A percentile compares a stretch with the other conserved stretches of the same genome.
Conservation (phyloP, 2,113 vertebrate species). For the Brachyistius frenatus region DNA sequence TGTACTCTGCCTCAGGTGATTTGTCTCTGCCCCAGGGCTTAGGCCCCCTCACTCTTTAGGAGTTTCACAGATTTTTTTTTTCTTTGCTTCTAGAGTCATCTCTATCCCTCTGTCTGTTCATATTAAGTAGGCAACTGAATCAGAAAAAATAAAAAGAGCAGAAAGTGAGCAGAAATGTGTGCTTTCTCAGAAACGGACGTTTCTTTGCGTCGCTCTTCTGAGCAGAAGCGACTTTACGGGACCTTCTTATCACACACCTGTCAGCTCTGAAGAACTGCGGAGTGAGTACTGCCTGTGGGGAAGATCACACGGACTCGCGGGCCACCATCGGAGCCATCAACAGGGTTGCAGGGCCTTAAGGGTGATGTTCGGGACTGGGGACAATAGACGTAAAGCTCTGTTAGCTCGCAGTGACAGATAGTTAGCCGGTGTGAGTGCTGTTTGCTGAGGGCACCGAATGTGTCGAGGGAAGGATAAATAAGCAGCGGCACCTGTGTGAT, state of each 20-base stretch:
- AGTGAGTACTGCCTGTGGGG: constrained; percentile 55
- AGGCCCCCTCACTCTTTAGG: constrained; percentile 57
- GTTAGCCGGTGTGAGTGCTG: constrained; percentile 37
- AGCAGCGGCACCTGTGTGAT: constrained; percentile 29
- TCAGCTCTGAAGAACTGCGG: constrained; percentile 48
- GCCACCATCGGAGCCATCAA: constrained; percentile 14
- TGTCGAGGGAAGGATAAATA: constrained; percentile 50
- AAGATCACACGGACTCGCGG: constrained; percentile 60
- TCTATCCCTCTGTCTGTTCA: constrained; percentile 49
- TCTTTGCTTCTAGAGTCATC: constrained; percentile 39
- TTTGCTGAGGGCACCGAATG: constrained; percentile 33
- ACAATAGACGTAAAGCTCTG: constrained; percentile 30
- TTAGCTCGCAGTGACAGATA: constrained; percentile 51
- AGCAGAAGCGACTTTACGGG: neutral
- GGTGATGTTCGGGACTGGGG: neutral
- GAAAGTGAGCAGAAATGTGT: constrained; percentile 7
- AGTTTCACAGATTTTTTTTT: constrained; percentile 45
- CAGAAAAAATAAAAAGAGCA: constrained; percentile 4
- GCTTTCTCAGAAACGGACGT: constrained; percentile 25
- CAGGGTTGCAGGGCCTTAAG: constrained; percentile 6
- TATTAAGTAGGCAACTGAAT: constrained; percentile 38
- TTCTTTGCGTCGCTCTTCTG: constrained; percentile 36
- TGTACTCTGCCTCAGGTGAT: constrained; percentile 74
- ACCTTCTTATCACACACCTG: constrained; percentile 67
- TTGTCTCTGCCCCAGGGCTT: constrained; percentile 69